Base-by-base conservation (phyloP, 1,140 invertebrate genomes). In the Drosophila azteca region DNA sequence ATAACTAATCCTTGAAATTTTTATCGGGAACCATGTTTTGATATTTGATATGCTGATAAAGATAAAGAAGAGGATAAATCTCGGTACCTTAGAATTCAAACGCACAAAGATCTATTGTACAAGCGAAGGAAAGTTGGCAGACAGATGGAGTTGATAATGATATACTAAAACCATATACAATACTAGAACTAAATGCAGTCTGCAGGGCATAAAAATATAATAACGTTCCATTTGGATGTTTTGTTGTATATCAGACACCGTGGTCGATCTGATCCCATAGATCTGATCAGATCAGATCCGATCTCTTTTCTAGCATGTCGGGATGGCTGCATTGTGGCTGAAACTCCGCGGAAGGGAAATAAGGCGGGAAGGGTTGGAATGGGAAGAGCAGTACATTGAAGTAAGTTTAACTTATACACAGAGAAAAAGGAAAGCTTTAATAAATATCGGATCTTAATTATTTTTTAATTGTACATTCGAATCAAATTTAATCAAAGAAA, bases 81-180 rank as follows among this genome's bases (percentile, higher is more conserved):
- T 48, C 68, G 49, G 63, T 78, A 82, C 78, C 64, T 87, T 78
- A 82, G 78, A 68, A 82, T 77, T 87, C 55, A 75, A 87, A 87
- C 82, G 82, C 82, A 85, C 82, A 85, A 85, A 84, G 71, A 77
- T 73, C 62, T 72, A 63, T 75, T 71, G 68, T 87, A 85, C 65
- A 87, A 71, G 29, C 39, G 24, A 63, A 9, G 41, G 50, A 17
- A 39, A 55, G 67, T 45, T 63, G 48, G 35, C 39, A 26, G 48
- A 45, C 31, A 64, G 58, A 48, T 7, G 51, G 39, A 62, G 51
- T 57, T 66, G 24, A 50, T 43, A 43, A 22, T 3, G 45, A 50
- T 20, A 53, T 39, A 39, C 35, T 39, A 46, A 11, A 17, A 8
- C 17, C 15, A 77, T 48, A 26, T 65, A 64, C 39, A 39, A 20